Conservation (phyloP, 2,113 vertebrate species). For the Paradisaea rubra region DNA sequence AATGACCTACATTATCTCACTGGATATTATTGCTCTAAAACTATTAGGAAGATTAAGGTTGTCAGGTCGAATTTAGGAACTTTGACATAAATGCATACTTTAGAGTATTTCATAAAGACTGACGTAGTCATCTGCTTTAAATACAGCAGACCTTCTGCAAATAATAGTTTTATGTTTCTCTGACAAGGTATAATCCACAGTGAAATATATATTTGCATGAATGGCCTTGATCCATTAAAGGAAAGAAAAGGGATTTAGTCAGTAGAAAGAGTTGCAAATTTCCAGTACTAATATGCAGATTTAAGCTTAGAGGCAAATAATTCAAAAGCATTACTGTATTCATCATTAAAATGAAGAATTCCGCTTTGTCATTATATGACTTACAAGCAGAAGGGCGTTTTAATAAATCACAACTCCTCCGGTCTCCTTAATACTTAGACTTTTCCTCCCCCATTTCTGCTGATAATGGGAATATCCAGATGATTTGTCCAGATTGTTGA, state of each 20-base stretch:
- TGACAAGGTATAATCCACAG: neutral
- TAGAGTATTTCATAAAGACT: neutral
- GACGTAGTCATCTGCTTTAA: neutral
- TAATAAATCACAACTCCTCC: neutral
- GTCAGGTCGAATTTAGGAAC: neutral
- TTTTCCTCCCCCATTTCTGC: neutral
- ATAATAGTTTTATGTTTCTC: neutral
- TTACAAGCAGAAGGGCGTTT: neutral
- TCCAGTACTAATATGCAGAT: neutral
- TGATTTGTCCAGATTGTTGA: neutral
- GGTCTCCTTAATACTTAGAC: neutral
- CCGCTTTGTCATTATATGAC: neutral
- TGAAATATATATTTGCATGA: neutral
- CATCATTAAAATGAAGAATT: neutral
- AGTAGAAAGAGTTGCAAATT: neutral
- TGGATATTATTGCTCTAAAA: neutral
- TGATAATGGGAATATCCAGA: neutral
- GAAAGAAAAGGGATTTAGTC: neutral
- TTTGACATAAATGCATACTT: neutral
- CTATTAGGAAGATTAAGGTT: neutral
- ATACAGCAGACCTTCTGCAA: neutral
- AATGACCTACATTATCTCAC: neutral
- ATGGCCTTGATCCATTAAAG: neutral
- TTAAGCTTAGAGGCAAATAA: conserved; percentile 6
- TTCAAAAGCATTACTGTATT: neutral